Evolutionary conservation across 1,140 invertebrate genomes (phyloP), one percentile per base, ranked within the genome.

Genomic region (Drosophila subpulchrella): DNA sequence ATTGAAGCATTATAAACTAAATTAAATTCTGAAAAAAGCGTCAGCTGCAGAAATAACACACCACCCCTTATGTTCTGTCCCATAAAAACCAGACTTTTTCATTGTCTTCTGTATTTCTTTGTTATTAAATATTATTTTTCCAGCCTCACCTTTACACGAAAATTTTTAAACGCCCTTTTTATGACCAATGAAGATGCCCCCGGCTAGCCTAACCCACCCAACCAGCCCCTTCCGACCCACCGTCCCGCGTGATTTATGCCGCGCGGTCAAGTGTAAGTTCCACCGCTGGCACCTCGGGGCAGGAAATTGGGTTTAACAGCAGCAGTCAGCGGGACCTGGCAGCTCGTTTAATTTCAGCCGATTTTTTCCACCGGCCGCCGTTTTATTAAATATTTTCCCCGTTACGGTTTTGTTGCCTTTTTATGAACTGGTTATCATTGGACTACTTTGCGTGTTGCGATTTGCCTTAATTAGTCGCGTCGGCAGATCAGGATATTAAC

Each of bases 191-290:
- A 73, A 76, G 53, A 60, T 62, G 81, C 58, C 75, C 59, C 54
- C 34, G 57, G 50, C 47, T 42, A 32, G 36, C 24, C 39, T 32
- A 24, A 27, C 12, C 15, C 8, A 15, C 34, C 34, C 46, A 36
- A 32, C 41, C 44, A 48, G 38, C 47, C 51, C 38, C 42, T 41
- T 48, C 27, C 13, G 48, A 51, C n/a, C 30, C 30, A 51, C 48
- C 48, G 30, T 27, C 48, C 48, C 48, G 30, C 55, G 62, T 89
- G 84, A 89, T 89, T 89, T 89, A 89, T 89, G 81, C 85, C 63
- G 62, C 59, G 74, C 84, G 85, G 84, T 89, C 84, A 89, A 89
- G 85, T 89, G 85, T 89, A 89, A 90, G 80, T 84, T 85, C 58
- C 44, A 60, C 61, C 76, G 72, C 72, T 60, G 66, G 60, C 73